Evolutionary conservation across 1,140 invertebrate species (phyloP), one percentile per base, ranked within the genome.

Genomic region (Zaprionus lachaisei): DNA sequence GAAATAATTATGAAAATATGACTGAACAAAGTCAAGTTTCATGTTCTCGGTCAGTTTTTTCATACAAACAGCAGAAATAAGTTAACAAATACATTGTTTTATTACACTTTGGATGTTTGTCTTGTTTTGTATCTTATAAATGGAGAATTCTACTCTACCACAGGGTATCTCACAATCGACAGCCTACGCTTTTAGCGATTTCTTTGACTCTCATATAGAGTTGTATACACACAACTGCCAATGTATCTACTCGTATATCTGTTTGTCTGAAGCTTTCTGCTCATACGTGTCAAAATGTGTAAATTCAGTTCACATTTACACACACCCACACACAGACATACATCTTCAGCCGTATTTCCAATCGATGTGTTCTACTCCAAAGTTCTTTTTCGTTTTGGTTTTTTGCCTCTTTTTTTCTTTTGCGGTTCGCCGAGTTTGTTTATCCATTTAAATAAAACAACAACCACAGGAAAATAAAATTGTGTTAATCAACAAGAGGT

Each of bases 401-500:
- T 26, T 44, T 44, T 11, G 34, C 28, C 57, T 41, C 26, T 55
- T 49, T 49, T 6, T 37, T 37, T 60, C 56, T 79, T 77, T 84
- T 90, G 78, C 67, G 81, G 79, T 89, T 90, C 61, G 84, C 74
- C 73, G 75, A 84, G 62, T 86, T 86, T 85, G 83, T 86, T 86
- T 86, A 86, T 72, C 54, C 83, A 75, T 76, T 84, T 78, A 84
- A 75, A 81, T 74, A 78, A 73, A 80, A 85, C 71, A 71, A 55
- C 68, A 72, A 80, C 20, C 55, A 60, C 49, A 63, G 37, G 15
- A 31, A 79, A 22, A 79, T 71, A 67, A 77, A 85, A 82, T 86
- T 83, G 83, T 85, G 83, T 76, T 85, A 85, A 85, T 85, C 71
- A 83, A 83, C 71, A 55, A 20, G 55, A 37, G 28, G 54, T 54